phyloP scores from a whole-genome alignment of 2,888 invertebrate species.

The Galeruca laticollis region DNA sequence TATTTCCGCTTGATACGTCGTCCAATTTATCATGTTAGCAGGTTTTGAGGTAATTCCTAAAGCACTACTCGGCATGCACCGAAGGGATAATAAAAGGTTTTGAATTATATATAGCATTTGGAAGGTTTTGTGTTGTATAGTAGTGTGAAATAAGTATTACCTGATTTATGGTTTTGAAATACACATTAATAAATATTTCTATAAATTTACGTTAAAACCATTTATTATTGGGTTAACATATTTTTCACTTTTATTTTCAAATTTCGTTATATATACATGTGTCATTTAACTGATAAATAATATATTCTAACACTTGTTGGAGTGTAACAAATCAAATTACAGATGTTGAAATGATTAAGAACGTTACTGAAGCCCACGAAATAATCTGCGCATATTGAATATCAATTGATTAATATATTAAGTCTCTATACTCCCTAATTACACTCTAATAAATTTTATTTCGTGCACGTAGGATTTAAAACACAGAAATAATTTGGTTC shows the following conservation, averaged over 20 bases:
- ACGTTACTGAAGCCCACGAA: neutral
- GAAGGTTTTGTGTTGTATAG: no score
- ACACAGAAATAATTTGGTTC: no score
- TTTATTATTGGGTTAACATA: no score
- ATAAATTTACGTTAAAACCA: no score
- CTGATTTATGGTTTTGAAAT: no score
- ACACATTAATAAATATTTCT: no score
- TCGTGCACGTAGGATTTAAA: no score
- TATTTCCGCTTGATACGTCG: slow-evolving; percentile 36
- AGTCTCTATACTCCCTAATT: no score
- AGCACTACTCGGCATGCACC: neutral
- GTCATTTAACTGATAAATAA: neutral
- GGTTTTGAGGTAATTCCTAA: slow-evolving; percentile 16
- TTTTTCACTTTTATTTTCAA: no score
- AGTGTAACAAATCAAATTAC: neutral
- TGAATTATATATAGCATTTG: neutral
- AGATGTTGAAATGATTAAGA: neutral
- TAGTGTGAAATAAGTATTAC: no score
- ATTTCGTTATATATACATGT: neutral
- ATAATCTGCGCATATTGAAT: neutral
- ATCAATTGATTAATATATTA: no score
- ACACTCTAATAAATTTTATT: no score
- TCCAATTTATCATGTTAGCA: slow-evolving; percentile 27
- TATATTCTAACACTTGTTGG: neutral
- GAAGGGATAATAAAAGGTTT: neutral